These are phyloP conservation scores for Gambusia yucatana DNA, from an alignment of 2,797 vertebrate genomes.

Conservation along the genomic window DNA sequence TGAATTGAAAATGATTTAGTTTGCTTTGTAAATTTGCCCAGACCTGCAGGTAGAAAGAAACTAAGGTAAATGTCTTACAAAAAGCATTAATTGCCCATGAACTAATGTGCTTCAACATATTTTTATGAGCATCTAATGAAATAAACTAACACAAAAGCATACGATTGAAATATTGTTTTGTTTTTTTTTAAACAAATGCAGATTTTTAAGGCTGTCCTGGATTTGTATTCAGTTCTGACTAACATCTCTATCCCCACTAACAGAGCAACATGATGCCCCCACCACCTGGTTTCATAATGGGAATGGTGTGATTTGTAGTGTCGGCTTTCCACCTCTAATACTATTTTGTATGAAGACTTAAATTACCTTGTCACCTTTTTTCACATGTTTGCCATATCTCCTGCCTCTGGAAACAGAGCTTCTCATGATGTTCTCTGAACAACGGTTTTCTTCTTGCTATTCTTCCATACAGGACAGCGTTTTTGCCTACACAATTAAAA, in stretches of 20 bases:
- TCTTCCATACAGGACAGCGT: background rate
- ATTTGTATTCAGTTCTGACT: background rate
- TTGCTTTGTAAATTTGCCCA: conserved; percentile 52
- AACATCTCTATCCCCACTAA: background rate
- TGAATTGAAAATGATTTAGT: conserved; percentile 68
- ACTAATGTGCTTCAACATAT: background rate
- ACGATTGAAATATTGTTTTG: background rate
- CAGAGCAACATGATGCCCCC: background rate
- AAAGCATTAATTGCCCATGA: background rate
- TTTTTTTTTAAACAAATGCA: background rate
- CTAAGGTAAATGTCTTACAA: background rate
- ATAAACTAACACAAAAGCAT: background rate
- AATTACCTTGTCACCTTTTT: background rate
- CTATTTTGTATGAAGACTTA: background rate
- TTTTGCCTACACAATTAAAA: background rate
- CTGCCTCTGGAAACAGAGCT: background rate
- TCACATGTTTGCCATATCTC: background rate
- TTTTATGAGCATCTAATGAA: background rate
- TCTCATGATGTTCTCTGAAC: background rate
- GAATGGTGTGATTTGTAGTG: background rate
- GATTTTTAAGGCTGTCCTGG: background rate
- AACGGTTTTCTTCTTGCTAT: background rate
- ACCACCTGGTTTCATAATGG: background rate
- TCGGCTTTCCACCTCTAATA: background rate
- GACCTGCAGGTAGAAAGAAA: conserved; percentile 13